Percentiles rank a stretch among this genome's conserved stretches.
phyloP scores from a whole-genome alignment of 2,888 invertebrate species.

The Empis livida region DNA sequence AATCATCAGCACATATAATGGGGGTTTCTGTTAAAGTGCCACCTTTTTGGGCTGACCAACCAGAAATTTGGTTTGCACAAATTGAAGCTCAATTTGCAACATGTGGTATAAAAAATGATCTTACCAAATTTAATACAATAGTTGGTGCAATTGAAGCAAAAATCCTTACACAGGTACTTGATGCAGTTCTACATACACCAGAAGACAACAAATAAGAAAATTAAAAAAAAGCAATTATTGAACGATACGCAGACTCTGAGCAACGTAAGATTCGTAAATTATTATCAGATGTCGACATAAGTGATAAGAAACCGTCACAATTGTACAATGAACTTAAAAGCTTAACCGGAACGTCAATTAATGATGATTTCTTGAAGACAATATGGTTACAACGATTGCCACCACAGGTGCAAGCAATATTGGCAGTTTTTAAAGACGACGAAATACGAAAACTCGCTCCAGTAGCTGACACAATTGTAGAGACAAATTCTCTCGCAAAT shows the following conservation, averaged over 20 bases:
- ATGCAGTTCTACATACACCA: slow-evolving; percentile 13
- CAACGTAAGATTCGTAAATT: slow-evolving; percentile 11
- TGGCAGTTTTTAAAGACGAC: slow-evolving; percentile 7
- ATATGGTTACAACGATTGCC: slow-evolving; percentile 7
- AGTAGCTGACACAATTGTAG: slow-evolving; percentile 9
- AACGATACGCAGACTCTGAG: slow-evolving; percentile 12
- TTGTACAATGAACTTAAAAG: slow-evolving; percentile 10
- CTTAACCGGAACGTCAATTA: slow-evolving; percentile 7
- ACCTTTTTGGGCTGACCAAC: slow-evolving; percentile 17
- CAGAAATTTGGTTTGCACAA: slow-evolving; percentile 21
- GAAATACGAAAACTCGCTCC: slow-evolving; percentile 5
- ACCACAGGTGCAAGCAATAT: slow-evolving; percentile 6
- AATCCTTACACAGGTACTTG: slow-evolving; percentile 12
- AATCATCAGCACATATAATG: too few species aligned
- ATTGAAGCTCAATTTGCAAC: slow-evolving; percentile 18
- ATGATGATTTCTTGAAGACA: slow-evolving; percentile 7
- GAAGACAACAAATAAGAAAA: slow-evolving; percentile 11
- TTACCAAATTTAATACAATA: slow-evolving; percentile 16
- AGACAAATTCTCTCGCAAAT: not conserved
- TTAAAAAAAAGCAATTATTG: slow-evolving; percentile 10
- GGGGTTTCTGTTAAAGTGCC: slow-evolving; percentile 14
- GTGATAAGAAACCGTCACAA: slow-evolving; percentile 12
- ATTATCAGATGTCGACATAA: slow-evolving; percentile 10
- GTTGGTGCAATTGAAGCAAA: slow-evolving; percentile 13
- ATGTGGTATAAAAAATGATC: slow-evolving; percentile 13